Evolutionary conservation across 1,140 invertebrate genomes (phyloP).

Genomic region (Papilio helenus): DNA sequence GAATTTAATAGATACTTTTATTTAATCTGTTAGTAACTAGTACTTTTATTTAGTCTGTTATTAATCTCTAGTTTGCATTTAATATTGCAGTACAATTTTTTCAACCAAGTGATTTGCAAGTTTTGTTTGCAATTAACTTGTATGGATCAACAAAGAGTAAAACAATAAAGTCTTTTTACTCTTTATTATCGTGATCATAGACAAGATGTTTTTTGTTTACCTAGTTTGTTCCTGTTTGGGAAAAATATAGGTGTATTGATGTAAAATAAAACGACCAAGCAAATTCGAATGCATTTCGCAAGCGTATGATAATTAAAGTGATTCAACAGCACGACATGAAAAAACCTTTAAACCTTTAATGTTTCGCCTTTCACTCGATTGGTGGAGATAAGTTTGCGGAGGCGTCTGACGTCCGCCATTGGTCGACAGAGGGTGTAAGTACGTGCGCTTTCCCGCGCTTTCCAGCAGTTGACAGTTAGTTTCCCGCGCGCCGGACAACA

Average conservation of each 20-base stretch:
- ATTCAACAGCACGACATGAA: constrained; percentile 60
- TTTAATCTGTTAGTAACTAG: too few relatives aligned
- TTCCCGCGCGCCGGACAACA: constrained; percentile 59
- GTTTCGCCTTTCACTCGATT: constrained; percentile 64
- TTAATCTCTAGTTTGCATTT: too few relatives aligned
- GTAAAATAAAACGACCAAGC: background rate
- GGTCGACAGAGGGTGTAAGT: constrained; percentile 66
- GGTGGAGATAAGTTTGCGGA: constrained; percentile 55
- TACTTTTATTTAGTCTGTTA: too few relatives aligned
- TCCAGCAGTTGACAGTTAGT: constrained; percentile 67
- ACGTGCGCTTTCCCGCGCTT: constrained; percentile 73
- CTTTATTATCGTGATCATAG: background rate
- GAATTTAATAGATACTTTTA: too few relatives aligned
- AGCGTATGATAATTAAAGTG: constrained; percentile 44
- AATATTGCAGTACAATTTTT: background rate
- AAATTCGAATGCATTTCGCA: constrained; percentile 2
- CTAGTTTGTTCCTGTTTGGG: background rate
- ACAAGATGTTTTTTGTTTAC: background rate
- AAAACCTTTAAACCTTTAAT: constrained; percentile 72
- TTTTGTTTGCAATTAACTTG: background rate
- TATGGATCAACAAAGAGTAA: background rate
- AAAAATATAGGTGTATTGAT: background rate
- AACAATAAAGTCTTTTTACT: too few relatives aligned
- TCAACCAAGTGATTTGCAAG: background rate
- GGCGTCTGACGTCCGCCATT: constrained; percentile 61